Conservation (phyloP, 1,140 invertebrate species). For the Musca vetustissima region DNA sequence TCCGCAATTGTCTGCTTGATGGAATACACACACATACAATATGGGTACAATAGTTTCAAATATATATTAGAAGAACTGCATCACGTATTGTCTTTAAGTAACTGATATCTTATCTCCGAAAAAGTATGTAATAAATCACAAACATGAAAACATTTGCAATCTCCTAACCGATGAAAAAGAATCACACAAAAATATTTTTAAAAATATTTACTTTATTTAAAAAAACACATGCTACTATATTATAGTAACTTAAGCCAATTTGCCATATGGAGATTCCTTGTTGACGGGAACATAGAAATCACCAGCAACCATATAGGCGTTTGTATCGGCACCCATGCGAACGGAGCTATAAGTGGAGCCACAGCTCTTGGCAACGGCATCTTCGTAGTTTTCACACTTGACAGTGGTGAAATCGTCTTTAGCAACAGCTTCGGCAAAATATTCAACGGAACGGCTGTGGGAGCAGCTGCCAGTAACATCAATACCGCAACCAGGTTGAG, state of each 20-base stretch:
- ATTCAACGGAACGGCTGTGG: constrained; percentile 58
- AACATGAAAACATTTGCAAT: no score
- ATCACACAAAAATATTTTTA: no score
- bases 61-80: no score
- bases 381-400: constrained; percentile 22
- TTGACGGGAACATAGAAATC: constrained; percentile 30
- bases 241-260: background rate
- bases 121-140: no score
- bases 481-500: constrained; percentile 59
- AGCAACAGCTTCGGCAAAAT: constrained; percentile 58
- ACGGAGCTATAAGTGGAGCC: constrained; percentile 30
- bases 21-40: no score
- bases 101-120: no score
- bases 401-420: constrained; percentile 21
- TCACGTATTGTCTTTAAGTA: no score
- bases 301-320: constrained; percentile 23
- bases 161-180: no score
- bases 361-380: constrained; percentile 24
- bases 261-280: constrained; percentile 26
- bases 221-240: background rate
- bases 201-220: background rate
- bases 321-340: constrained; percentile 25
- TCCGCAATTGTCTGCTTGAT: no score
- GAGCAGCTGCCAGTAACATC: constrained; percentile 47
- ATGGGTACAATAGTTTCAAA: no score